Percentiles rank a stretch among this genome's conserved stretches.
Evolutionary conservation across 2,888 invertebrate genomes (phyloP).

Genomic region (Campoplex nolae): DNA sequence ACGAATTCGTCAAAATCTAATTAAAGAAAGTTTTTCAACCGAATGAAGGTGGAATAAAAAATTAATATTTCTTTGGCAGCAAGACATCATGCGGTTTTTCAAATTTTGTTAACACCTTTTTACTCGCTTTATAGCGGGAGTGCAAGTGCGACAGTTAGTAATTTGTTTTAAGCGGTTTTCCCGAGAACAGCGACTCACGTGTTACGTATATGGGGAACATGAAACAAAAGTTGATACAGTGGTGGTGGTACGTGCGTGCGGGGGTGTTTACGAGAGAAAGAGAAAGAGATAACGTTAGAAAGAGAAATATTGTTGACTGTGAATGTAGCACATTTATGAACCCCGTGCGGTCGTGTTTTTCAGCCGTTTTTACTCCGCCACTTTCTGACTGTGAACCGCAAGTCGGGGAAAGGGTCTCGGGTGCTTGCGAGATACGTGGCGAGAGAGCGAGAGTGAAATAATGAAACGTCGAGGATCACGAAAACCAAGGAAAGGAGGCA

Average conservation of each 20-base stretch:
- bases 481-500: slow-evolving; percentile 64
- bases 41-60: background rate
- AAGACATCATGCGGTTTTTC: background rate
- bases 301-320: slow-evolving; percentile 24
- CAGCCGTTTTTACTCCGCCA: slow-evolving; percentile 77
- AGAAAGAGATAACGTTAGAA: background rate
- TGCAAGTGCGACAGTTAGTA: slow-evolving; percentile 49
- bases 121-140: slow-evolving; percentile 2
- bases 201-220: background rate
- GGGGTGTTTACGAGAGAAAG: slow-evolving; percentile 16
- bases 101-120: slow-evolving; percentile 11
- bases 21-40: background rate
- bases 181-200: slow-evolving; percentile 66
- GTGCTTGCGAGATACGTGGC: slow-evolving; percentile 44
- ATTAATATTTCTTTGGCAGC: background rate
- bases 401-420: slow-evolving; percentile 26
- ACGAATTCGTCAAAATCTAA: background rate
- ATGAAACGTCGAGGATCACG: slow-evolving; percentile 55
- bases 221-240: slow-evolving; percentile 54
- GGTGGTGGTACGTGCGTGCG: background rate
- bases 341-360: slow-evolving; percentile 76
- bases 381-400: slow-evolving; percentile 66
- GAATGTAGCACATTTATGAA: slow-evolving; percentile 75
- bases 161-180: slow-evolving; percentile 67
- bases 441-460: slow-evolving; percentile 64